Evolutionary conservation across 2,888 invertebrate genomes (phyloP).

Genomic region (Mesorhabditis belari): DNA sequence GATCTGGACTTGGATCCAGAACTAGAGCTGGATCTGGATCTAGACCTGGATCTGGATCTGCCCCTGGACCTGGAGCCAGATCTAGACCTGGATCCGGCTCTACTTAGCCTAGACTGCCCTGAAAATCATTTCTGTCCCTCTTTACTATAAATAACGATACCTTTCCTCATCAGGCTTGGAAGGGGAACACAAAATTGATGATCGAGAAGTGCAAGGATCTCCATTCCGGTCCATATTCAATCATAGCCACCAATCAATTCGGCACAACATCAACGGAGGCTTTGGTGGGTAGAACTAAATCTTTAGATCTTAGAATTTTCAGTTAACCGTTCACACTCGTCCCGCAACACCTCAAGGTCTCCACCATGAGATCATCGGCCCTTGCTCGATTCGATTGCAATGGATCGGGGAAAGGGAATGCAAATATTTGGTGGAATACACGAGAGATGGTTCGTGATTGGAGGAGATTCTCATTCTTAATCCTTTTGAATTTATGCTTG

Average conservation of each 20-base stretch:
- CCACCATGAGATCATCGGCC: conserved; percentile 6
- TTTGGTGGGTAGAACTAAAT: conserved; percentile 11
- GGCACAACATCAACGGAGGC: conserved; percentile 19
- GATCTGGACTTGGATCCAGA: no score
- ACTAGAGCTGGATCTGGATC: no score
- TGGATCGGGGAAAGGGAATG: conserved; percentile 16
- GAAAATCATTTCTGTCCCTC: no score
- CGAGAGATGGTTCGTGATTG: conserved; percentile 7
- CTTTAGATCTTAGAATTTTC: background rate
- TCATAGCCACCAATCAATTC: conserved; percentile 21
- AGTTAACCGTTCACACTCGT: background rate
- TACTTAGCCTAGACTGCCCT: no score
- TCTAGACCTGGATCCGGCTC: no score
- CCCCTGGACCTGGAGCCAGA: no score
- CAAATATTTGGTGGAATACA: conserved; percentile 25
- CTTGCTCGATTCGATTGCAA: conserved; percentile 17
- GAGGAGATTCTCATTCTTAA: background rate
- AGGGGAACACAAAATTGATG: conserved; percentile 11
- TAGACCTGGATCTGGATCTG: no score
- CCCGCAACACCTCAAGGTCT: background rate
- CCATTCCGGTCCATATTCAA: conserved; percentile 25
- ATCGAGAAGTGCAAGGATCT: conserved; percentile 9
- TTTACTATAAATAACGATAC: background rate
- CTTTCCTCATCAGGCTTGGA: conserved; percentile 13
- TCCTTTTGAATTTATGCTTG: no score